Base-by-base conservation (phyloP, 2,797 vertebrate species). In the Phrynocephalus vlangalii region DNA sequence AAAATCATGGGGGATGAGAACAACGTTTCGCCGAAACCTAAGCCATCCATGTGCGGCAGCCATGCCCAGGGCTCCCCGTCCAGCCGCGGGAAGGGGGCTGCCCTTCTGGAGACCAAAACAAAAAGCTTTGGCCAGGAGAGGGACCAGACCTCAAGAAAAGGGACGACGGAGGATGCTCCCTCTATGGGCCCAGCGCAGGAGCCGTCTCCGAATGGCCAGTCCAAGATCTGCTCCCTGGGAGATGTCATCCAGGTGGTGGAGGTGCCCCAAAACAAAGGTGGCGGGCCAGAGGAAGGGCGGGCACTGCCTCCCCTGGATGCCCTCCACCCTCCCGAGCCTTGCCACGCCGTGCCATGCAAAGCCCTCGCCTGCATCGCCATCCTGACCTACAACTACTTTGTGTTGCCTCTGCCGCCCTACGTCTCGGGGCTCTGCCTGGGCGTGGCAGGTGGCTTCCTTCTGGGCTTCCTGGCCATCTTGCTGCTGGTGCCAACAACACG, bases 1-100 rank as follows among this genome's bases (percentile, higher is more conserved):
- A 98, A 98, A 88, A 98, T 98, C 63, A 98, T 97, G 95, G 96
- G 97, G 7, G 98, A 99, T 67, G 98, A 98, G 76, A 96, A 94
- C 18, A 89, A 94, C 16, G 84, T 96, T 24, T 94, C 91, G 15
- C 91, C 96, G 44, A 97, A 98, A 89, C 93, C 92, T 2, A 93
- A 88, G 90, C 92, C 91, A 63, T 52, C 30, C 52, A 92, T 77
- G 88, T 89, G 75, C 1, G 38, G 72, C 90, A 95, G 91, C 91
- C 94, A 79, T 1, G 50, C 28, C 84, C 93, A 77, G 90, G 95
- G 93, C 71, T 86, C 66, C 63, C 91, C 93, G 83, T 70, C 89
- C 90, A 91, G 92, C 92, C 96, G 95, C 1, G 83, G 73, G 92
- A 96, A 94, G 92, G 89, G 91, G 76, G 1, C 94, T 26, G 85